Evolutionary conservation across 2,113 vertebrate species (phyloP).

Genomic region (Mohoua ochrocephala): DNA sequence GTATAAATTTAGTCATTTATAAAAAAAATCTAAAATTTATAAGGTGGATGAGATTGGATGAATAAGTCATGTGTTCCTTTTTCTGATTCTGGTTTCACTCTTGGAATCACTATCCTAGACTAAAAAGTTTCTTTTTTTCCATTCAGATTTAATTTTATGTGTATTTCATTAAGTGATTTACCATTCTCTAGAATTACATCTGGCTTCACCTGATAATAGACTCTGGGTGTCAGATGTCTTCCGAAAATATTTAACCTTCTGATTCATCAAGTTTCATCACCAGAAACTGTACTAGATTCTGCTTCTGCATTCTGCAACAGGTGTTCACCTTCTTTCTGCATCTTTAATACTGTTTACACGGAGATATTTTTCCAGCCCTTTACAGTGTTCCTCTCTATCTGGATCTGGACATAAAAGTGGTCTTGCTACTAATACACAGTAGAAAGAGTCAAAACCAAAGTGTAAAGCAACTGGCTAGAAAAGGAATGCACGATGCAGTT

Average conservation of each 20-base stretch:
- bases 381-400: not conserved
- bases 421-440: not conserved
- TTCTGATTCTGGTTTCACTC: not conserved
- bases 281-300: not conserved
- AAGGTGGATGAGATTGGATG: not conserved
- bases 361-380: slow-evolving; percentile 27
- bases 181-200: not conserved
- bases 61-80: not conserved
- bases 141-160: not conserved
- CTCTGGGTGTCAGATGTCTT: not conserved
- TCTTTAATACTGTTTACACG: slow-evolving; percentile 1
- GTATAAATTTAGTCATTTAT: not conserved
- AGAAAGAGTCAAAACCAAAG: not conserved
- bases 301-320: not conserved
- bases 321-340: not conserved
- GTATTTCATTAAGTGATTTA: not conserved
- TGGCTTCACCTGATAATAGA: not conserved
- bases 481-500: accelerated
- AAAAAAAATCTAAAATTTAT: not conserved
- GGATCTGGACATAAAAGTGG: not conserved
- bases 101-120: not conserved
- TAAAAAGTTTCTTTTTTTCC: not conserved
- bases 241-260: not conserved
- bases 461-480: not conserved
- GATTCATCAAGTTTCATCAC: not conserved